Base-by-base conservation (phyloP, 2,888 invertebrate species). In the Drosophila formosana region DNA sequence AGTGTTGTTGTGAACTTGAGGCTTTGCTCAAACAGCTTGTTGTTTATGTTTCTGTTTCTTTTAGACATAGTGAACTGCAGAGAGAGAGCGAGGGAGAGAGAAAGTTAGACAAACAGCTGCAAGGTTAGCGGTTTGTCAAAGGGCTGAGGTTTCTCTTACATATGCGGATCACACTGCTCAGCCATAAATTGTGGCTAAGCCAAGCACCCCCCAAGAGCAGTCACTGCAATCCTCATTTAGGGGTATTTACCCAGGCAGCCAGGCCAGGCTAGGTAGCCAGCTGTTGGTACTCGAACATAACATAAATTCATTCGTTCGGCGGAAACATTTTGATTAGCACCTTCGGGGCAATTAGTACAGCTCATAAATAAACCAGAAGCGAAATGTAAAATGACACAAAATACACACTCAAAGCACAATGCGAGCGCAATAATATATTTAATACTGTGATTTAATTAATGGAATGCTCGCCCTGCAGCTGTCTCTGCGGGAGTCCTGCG, bases 361-460 rank as follows among this genome's bases (percentile, higher is more conserved):
- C 65, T 41, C 79, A 82, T 78, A 84, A 81, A 87, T 81, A 81
- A 73, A 57, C 57, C 53, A 68, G 60, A 66, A 51, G 71, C 18
- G 51, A 67, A 80, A 66, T 76, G 66, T 46, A 49, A 71, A 72
- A 32, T 39, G 52, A 45, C 60, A 58, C 49, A 62, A 70, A 63
- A 28, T 41, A 58, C 53, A 47, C 18, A 65, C 57, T 41, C 39
- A 41, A 34, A 11, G 9, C 39, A 18, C 39, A 41, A 41, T 41
- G 6, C 18, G 18, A 25, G 13, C 7, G 7, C 25, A 9, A 25
- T 30, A n/a, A 68, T 61, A 64, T 67, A 71, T 76, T 61, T 60
- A 75, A 72, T 75, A 71, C 68, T 64, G 55, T 58, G 46, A 63
- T 78, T 78, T 78, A 78, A 78, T 75, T 77, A 75, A 25, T 78